Evolutionary conservation across 2,113 vertebrate genomes (phyloP).

Genomic region (Cygnus atratus): DNA sequence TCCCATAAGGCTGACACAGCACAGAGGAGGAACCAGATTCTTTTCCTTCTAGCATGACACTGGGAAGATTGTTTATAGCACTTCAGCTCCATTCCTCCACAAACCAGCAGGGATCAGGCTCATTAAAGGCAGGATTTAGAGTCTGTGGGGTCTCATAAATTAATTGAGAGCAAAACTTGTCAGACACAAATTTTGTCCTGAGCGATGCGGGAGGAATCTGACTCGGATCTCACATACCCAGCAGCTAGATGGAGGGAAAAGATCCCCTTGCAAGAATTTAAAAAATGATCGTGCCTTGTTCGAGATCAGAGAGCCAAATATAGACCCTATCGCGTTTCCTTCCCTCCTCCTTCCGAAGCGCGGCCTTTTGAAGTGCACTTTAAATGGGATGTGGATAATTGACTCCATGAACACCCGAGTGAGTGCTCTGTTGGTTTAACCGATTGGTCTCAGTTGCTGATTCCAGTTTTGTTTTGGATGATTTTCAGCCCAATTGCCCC

Average conservation of each 20-base stretch:
- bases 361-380: constrained; percentile 59
- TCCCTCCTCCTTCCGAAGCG: constrained; percentile 56
- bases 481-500: constrained; percentile 59
- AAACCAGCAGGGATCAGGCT: not conserved
- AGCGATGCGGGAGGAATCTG: not conserved
- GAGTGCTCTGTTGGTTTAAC: constrained; percentile 49
- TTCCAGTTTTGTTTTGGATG: constrained; percentile 62
- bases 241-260: not conserved
- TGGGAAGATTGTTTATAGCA: constrained; percentile 24
- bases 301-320: constrained; percentile 59
- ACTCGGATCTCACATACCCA: not conserved
- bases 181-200: not conserved
- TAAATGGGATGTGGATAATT: constrained; percentile 66
- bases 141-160: not conserved
- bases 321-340: constrained; percentile 42
- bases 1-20: not conserved
- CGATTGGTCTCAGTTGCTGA: constrained; percentile 32
- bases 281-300: not conserved
- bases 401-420: not conserved
- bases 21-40: not conserved
- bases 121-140: constrained; percentile 23
- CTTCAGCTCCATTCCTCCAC: constrained; percentile 8
- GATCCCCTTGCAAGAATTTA: not conserved
- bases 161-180: constrained; percentile 11
- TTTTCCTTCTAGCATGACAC: constrained; percentile 2